phyloP scores from a whole-genome alignment of 2,888 invertebrate species.

The Hyalella azteca region DNA sequence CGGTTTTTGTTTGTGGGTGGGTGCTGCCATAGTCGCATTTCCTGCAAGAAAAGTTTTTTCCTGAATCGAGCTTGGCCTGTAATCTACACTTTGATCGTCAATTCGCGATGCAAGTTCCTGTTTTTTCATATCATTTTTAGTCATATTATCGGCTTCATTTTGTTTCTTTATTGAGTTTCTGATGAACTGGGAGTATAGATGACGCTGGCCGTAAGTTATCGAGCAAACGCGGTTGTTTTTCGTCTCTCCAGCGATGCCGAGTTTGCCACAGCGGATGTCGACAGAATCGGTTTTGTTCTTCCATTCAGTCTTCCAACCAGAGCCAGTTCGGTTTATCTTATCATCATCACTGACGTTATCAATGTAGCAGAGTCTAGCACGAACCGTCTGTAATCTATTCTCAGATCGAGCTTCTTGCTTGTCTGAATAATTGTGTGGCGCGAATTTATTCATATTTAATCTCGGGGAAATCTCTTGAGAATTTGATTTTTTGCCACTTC shows the following conservation, averaged over 20 bases:
- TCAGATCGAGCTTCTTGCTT: no score
- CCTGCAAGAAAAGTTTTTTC: no score
- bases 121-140: background rate
- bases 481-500: no score
- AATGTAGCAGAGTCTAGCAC: conserved; percentile 3
- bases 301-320: background rate
- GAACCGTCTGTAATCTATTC: background rate
- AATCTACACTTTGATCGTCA: background rate
- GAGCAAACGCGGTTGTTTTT: background rate
- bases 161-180: conserved; percentile 1
- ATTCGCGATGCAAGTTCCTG: background rate
- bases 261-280: background rate
- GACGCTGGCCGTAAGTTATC: background rate
- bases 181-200: background rate
- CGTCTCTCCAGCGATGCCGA: conserved; percentile 4
- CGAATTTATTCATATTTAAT: no score
- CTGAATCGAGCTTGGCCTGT: background rate
- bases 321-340: background rate
- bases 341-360: background rate
- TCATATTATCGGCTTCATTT: no score
- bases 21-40: background rate
- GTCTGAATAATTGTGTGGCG: no score
- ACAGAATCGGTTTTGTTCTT: background rate
- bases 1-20: background rate
- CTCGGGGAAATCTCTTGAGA: no score